phyloP scores from a whole-genome alignment of 2,113 vertebrate species.

The Heterotilapia buettikoferi region DNA sequence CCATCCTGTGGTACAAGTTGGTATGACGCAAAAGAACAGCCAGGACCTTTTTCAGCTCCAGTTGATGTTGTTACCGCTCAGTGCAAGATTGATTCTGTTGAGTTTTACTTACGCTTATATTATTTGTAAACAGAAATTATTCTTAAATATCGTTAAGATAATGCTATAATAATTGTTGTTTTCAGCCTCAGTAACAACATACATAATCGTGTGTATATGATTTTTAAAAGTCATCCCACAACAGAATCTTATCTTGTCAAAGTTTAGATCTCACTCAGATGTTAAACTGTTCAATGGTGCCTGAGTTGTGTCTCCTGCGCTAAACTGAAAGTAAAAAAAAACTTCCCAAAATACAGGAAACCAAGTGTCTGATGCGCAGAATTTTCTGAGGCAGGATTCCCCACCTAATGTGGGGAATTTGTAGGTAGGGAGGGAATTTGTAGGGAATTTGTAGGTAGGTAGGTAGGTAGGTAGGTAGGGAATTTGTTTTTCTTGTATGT shows the following conservation, averaged over 20 bases:
- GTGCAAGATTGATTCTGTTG: neutral
- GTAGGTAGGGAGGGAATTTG: neutral
- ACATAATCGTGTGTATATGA: neutral
- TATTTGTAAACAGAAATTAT: neutral
- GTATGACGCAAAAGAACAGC: neutral
- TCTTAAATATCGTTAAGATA: neutral
- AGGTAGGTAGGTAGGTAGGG: neutral
- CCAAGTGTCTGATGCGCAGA: neutral
- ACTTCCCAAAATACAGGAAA: neutral
- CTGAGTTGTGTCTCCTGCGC: neutral
- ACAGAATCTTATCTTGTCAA: neutral
- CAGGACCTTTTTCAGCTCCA: neutral
- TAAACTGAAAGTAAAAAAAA: neutral
- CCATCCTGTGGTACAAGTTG: neutral
- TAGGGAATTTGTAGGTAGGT: neutral
- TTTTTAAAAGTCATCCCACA: neutral
- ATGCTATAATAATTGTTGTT: neutral
- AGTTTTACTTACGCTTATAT: neutral
- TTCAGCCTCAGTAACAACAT: neutral
- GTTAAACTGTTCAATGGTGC: neutral
- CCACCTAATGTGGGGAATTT: neutral
- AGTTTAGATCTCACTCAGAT: neutral
- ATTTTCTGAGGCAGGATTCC: neutral
- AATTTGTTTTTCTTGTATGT: neutral
- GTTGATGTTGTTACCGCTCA: neutral